Evolutionary conservation across 2,888 invertebrate species (phyloP).

Genomic region (Cylindroiulus punctatus): DNA sequence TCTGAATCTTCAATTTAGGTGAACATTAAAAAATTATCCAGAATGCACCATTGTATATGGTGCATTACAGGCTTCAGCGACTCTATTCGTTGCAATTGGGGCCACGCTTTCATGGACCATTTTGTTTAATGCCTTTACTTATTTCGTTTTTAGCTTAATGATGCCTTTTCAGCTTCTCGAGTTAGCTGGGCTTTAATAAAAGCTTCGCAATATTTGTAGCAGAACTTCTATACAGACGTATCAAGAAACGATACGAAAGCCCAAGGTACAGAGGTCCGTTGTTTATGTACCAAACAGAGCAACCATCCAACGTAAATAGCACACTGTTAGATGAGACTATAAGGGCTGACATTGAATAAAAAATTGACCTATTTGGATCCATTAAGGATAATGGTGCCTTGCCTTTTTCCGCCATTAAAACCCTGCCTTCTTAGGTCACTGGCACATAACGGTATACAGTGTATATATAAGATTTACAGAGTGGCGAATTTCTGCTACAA

Average conservation of each 20-base stretch:
- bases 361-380: constrained; percentile 38
- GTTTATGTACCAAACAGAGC: constrained; percentile 16
- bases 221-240: neutral
- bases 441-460: neutral
- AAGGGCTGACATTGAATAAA: constrained; percentile 38
- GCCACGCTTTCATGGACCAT: neutral
- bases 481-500: neutral
- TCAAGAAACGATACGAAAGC: neutral
- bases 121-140: neutral
- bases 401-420: constrained; percentile 4
- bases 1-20: neutral
- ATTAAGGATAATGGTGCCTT: constrained; percentile 16
- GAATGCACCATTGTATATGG: neutral
- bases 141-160: constrained; percentile 28
- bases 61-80: neutral
- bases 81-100: neutral
- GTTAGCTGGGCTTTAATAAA: neutral
- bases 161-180: neutral
- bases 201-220: neutral
- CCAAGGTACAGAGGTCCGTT: neutral
- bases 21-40: neutral
- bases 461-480: constrained; percentile 6
- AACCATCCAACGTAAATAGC: constrained; percentile 22
- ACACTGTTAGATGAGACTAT: constrained; percentile 22
- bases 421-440: constrained; percentile 19